A percentile compares a stretch with the other conserved stretches of the same genome.
phyloP scores from a whole-genome alignment of 1,140 invertebrate genomes.

The Drosophila ananassae region DNA sequence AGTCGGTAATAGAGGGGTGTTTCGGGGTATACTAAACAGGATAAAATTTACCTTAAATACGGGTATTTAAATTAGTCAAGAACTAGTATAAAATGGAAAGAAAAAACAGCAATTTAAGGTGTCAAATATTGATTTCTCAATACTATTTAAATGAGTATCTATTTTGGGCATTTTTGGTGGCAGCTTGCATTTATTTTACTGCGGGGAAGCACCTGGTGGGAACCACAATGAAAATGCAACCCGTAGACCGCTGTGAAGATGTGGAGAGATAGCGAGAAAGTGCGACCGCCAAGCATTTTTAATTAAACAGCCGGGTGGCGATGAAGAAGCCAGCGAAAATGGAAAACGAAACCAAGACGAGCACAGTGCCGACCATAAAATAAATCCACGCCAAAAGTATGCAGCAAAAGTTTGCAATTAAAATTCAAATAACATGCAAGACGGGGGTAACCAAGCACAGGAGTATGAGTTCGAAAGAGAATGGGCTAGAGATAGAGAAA shows the following conservation, averaged over 20 bases:
- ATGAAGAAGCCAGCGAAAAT: conserved; percentile 16
- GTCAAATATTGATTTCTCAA: not conserved
- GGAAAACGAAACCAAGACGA: conserved; percentile 24
- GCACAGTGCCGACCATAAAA: conserved; percentile 64
- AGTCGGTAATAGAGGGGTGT: conserved; percentile 21
- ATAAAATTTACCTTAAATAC: not conserved
- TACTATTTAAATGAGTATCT: conserved; percentile 13
- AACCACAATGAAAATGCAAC: conserved; percentile 39
- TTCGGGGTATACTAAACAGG: not conserved
- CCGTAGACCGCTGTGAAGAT: conserved; percentile 12
- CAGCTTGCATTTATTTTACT: conserved; percentile 32
- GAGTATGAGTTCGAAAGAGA: not conserved
- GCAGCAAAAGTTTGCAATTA: conserved; percentile 81
- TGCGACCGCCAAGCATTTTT: conserved; percentile 66
- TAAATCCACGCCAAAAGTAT: conserved; percentile 72
- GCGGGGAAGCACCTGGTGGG: conserved; percentile 49
- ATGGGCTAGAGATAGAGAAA: too few relatives aligned
- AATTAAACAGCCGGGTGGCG: conserved; percentile 60
- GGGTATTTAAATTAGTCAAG: not conserved
- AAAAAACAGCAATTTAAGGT: not conserved
- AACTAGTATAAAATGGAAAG: too few relatives aligned
- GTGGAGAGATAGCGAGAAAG: conserved; percentile 12
- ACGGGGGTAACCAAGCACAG: not conserved
- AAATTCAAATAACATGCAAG: conserved; percentile 82
- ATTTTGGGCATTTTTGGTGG: conserved; percentile 9